Conservation (phyloP, 2,888 invertebrate genomes). For the Cosmopolites sordidus region DNA sequence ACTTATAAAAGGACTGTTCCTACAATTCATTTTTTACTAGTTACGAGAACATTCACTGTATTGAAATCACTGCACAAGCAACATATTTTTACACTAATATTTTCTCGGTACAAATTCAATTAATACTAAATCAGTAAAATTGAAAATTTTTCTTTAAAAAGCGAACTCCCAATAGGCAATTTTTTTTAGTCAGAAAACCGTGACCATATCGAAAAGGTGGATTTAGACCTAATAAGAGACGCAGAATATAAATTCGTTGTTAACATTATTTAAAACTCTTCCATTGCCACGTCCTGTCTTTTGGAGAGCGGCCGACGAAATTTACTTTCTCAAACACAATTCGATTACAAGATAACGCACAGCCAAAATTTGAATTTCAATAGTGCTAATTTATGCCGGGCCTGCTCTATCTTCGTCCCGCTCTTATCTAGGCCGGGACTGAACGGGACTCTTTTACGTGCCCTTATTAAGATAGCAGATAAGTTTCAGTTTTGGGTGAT, state of each 20-base stretch:
- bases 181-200: not conserved
- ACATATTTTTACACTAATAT: no score
- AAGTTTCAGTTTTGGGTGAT: slow-evolving; percentile 1
- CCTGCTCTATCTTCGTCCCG: slow-evolving; percentile 25
- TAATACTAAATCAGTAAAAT: not conserved
- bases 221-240: slow-evolving; percentile 6
- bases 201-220: not conserved
- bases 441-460: slow-evolving; percentile 5
- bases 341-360: slow-evolving; percentile 28
- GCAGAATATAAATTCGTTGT: slow-evolving; percentile 17
- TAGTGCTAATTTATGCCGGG: slow-evolving; percentile 25
- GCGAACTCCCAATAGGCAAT: not conserved
- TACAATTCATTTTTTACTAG: no score
- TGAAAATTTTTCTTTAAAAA: not conserved
- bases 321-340: slow-evolving; percentile 10
- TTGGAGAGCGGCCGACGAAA: slow-evolving; percentile 13
- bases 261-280: slow-evolving; percentile 35
- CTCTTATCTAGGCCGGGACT: not conserved
- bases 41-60: no score
- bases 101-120: not conserved
- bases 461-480: slow-evolving; percentile 17
- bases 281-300: slow-evolving; percentile 35
- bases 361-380: slow-evolving; percentile 28
- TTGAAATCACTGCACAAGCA: no score
- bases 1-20: no score